phyloP scores from a whole-genome alignment of 64 coral and sea anemone genomes.

The Pocillopora verrucosa region DNA sequence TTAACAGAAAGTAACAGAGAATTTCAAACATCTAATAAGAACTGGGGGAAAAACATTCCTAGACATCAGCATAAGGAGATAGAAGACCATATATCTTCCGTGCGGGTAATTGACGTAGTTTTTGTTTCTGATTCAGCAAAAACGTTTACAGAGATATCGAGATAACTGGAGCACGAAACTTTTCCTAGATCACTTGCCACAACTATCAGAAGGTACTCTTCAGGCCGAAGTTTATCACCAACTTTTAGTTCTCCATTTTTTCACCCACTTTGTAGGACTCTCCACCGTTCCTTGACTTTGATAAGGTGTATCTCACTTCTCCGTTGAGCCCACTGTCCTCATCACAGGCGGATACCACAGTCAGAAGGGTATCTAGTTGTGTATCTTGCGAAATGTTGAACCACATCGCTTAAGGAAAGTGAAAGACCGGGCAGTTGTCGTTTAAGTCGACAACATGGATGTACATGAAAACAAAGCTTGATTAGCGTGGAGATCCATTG shows the following conservation, averaged over 20 bases:
- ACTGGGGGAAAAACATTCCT: too few species aligned
- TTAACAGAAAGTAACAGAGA: too few species aligned
- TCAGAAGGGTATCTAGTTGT: constrained; percentile 14
- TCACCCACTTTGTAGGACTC: constrained; percentile 34
- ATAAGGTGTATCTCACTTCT: constrained; percentile 45
- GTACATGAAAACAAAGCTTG: neutral
- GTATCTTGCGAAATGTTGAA: constrained; percentile 54
- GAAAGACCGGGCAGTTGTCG: constrained; percentile 71
- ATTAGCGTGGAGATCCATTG: constrained; percentile 56
- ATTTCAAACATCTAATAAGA: too few species aligned
- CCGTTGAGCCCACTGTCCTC: constrained; percentile 62
- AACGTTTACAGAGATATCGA: constrained; percentile 40
- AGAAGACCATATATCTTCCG: neutral
- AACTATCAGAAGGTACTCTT: constrained; percentile 42
- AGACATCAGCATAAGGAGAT: neutral
- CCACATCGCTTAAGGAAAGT: neutral
- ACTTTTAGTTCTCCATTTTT: constrained; percentile 2
- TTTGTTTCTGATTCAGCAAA: too few species aligned
- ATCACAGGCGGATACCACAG: constrained; percentile 48
- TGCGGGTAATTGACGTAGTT: neutral
- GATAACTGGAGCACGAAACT: constrained; percentile 46
- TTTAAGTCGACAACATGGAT: constrained; percentile 51
- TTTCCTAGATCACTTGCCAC: constrained; percentile 52
- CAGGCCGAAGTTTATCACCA: neutral
- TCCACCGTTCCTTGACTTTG: neutral